Base-by-base conservation (phyloP, 2,113 vertebrate species). In the Ciconia maguari region DNA sequence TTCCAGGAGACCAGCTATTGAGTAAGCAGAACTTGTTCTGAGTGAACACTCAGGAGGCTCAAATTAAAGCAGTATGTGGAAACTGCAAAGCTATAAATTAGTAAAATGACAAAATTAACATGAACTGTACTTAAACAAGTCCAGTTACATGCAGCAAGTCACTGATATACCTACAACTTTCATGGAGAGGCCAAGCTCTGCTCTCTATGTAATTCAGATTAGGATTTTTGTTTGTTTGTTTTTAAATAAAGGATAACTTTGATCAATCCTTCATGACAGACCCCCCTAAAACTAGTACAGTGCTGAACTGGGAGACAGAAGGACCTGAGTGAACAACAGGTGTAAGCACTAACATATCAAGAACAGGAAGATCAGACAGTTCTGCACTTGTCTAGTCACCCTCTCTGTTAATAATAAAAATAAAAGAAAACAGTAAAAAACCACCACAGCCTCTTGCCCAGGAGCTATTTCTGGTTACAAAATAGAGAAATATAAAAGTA, bases 11-110 rank as follows among this genome's bases (percentile, higher is more conserved):
- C 55, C 74, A 66, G 57, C 41, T 68, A 11, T 6, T n/a, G 38
- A 51, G 3, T 54, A 93, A 95, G 48, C 66, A 80, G 79, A 85
- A 65, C 16, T 68, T 48, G n/a, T 41, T 38, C 38, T 38, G 38
- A 38, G 38, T 38, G 38, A 38, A 38, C 82, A 79, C 60, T 93
- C 61, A 85, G 69, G 32, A 65, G 42, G 52, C 51, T 83, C 61
- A 90, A 92, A 95, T 90, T 92, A 94, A 93, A 94, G 88, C 78
- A 89, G 26, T 60, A 36, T 64, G 21, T 96, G 82, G 76, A 92
- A 97, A 93, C 48, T 68, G 27, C 76, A 96, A 89, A 91, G 68
- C 36, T 82, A 55, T 66, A 91, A 87, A 89, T 95, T 83, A 94
- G 65, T 38, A 85, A 69, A 95, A 93, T 86, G 41, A 74, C 18